Conservation (phyloP, 2,797 vertebrate species). For the Parauchenoglanis ngamensis region DNA sequence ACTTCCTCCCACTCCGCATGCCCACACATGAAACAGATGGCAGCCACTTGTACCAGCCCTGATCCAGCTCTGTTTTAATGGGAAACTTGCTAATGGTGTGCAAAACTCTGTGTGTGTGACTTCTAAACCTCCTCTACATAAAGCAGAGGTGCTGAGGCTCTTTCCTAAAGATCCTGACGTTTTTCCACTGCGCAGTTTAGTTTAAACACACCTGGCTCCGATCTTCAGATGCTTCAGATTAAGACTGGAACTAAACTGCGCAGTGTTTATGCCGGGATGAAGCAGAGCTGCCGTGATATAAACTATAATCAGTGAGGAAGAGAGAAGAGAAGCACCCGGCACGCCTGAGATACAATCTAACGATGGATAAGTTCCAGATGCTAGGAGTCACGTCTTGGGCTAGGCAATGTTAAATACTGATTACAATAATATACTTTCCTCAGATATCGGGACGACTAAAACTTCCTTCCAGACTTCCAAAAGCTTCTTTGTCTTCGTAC, state of each 20-base stretch:
- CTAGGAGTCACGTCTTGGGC: neutral
- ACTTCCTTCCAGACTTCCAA: neutral
- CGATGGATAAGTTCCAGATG: neutral
- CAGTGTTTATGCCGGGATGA: neutral
- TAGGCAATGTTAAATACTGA: neutral
- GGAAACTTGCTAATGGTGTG: conserved; percentile 54
- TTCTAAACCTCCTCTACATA: conserved; percentile 8
- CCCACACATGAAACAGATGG: conserved; percentile 59
- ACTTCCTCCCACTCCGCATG: conserved; percentile 50
- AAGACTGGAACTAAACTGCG: neutral
- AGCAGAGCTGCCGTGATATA: conserved; percentile 7
- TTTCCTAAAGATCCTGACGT: conserved; percentile 3
- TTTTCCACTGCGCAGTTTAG: conserved; percentile 12
- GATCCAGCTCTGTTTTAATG: conserved; percentile 45
- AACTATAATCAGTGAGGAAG: conserved; percentile 22
- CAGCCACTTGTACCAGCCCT: conserved; percentile 52
- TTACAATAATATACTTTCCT: neutral
- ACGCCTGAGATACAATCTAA: neutral
- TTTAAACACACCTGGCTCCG: conserved; percentile 11
- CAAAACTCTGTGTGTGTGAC: conserved; percentile 34
- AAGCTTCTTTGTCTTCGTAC: neutral
- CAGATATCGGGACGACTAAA: neutral
- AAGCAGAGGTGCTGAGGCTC: conserved; percentile 2
- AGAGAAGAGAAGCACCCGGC: conserved; percentile 4
- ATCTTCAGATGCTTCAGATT: conserved; percentile 11